A percentile compares a stretch with the other conserved stretches of the same genome.
These are phyloP conservation scores for Pachydiplax longipennis DNA, from an alignment of 2,888 invertebrate genomes.

Conservation along the genomic window DNA sequence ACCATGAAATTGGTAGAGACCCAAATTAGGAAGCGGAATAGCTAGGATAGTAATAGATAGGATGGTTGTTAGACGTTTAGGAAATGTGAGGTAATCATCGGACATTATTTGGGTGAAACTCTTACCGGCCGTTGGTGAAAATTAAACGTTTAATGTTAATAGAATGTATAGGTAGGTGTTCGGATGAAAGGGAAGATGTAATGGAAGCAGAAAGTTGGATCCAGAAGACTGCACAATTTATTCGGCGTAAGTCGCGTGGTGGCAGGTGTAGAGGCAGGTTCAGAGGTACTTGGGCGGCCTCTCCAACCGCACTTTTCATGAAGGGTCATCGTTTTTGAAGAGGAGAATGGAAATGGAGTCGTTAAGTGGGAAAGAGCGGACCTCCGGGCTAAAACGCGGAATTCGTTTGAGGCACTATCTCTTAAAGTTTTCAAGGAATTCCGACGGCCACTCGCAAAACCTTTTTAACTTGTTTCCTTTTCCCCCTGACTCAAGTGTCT, in stretches of 20 bases:
- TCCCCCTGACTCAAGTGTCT: neutral
- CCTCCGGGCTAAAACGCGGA: neutral
- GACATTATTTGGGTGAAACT: too few species aligned
- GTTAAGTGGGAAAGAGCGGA: neutral
- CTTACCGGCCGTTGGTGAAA: too few species aligned
- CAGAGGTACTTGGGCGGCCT: neutral
- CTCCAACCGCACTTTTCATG: neutral
- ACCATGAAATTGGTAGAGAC: too few species aligned
- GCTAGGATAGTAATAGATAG: too few species aligned
- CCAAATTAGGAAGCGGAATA: too few species aligned
- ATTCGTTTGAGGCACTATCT: neutral
- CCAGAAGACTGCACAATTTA: too few species aligned
- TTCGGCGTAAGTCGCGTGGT: neutral
- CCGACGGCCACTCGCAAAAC: neutral
- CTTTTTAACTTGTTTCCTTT: neutral
- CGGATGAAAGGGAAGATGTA: too few species aligned
- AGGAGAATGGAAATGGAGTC: neutral
- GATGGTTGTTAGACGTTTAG: too few species aligned
- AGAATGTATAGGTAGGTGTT: too few species aligned
- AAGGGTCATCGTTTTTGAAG: neutral
- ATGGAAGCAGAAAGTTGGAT: too few species aligned
- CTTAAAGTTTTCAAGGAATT: neutral
- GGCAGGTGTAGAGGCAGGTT: neutral
- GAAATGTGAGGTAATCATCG: too few species aligned
- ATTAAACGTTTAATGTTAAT: too few species aligned